These are phyloP conservation scores for Pentamera pediparva DNA, from an alignment of 53 echinoderm and acorn worm genomes.

Conservation along the genomic window DNA sequence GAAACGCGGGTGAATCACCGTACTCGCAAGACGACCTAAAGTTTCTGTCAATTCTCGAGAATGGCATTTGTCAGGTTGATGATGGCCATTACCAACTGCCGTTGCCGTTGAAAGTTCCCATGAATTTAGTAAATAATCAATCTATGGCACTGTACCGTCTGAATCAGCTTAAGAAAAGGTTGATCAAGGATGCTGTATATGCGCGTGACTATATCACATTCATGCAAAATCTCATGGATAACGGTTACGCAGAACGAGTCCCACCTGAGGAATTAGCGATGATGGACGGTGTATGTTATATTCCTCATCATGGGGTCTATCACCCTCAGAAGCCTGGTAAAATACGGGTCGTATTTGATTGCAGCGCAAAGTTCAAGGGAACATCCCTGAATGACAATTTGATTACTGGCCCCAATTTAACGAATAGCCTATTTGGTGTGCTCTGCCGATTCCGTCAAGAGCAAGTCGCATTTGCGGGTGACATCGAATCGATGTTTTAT, in stretches of 20 bases:
- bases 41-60: neutral
- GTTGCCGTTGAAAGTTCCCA: neutral
- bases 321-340: constrained; percentile 14
- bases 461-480: constrained; percentile 22
- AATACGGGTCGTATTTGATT: constrained; percentile 12
- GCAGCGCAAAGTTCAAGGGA: neutral
- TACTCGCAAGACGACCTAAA: neutral
- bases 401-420: neutral
- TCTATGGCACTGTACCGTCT: neutral
- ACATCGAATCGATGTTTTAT: constrained; percentile 37
- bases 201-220: neutral
- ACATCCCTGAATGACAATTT: constrained; percentile 1
- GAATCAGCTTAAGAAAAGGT: neutral
- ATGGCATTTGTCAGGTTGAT: neutral
- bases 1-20: neutral
- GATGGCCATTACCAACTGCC: constrained; percentile 8
- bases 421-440: constrained; percentile 21
- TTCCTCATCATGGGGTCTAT: constrained; percentile 18
- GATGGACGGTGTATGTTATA: neutral
- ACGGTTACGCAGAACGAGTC: neutral
- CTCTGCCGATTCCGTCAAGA: constrained; percentile 35
- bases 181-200: neutral
- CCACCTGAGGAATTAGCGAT: neutral
- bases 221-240: neutral
- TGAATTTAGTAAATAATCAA: neutral